Evolutionary conservation across 2,797 vertebrate genomes (phyloP), one percentile per base, ranked within the genome.

Genomic region (Lacerta bilineata): DNA sequence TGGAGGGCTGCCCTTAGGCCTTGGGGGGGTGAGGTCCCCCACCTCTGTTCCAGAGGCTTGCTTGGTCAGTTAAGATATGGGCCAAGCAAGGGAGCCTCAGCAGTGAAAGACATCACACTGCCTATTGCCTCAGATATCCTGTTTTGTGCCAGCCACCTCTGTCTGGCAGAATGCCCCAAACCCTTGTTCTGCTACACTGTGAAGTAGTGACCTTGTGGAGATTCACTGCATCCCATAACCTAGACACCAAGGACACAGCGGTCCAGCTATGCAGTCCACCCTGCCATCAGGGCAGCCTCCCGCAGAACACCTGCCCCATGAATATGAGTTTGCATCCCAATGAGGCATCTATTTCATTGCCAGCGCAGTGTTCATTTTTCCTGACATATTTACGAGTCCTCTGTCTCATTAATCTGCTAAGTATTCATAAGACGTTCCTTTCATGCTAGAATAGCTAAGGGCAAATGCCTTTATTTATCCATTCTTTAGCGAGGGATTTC

Each of bases 361-460:
- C 89, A 94, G 17, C 85, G 20, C 75, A 83, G 88, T 94, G 91
- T 95, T 92, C 81, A 89, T 89, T 95, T 95, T 92, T 84, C 50
- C 90, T 95, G 94, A 92, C 94, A 92, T 95, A 94, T 95, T 96
- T 95, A 96, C 86, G 93, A 93, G 91, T 81, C 41, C 87, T 94
- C 89, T 82, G 88, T 95, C 93, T 95, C 95, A 92, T 96, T 95
- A 95, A 95, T 95, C 94, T 91, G 82, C 89, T 0, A 18, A 95
- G 91, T 88, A 93, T 88, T 95, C 94, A 90, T 91, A 91, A 94
- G 94, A 88, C 80, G 92, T 93, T 61, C 91, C 89, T 96, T 95
- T 94, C 94, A 93, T 91, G 93, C 90, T 92, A 91, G 90, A 93
- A 91, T 86, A 94, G 93, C 94, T 95, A 88, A 95, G 94, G 95